Evolutionary conservation across 2,888 invertebrate genomes (phyloP), one percentile per base, ranked within the genome.

Genomic region (Creontiades dilutus): DNA sequence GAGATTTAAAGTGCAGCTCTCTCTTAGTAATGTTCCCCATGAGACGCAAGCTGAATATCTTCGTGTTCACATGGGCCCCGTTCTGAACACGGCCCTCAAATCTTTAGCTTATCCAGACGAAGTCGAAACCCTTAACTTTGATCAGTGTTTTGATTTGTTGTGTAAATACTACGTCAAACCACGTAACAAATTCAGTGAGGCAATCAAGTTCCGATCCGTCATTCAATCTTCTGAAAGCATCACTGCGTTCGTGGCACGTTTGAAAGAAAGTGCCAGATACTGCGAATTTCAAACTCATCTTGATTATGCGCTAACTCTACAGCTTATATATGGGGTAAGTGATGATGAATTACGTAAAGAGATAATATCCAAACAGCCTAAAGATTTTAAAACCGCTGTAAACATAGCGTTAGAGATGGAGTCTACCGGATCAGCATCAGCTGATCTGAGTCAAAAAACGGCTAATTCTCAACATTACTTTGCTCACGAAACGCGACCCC

Each of bases 111-210:
- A 86, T 27, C 61, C 86, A 7, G 4, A 12, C 16, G 28, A 86
- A 86, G 86, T 86, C 37, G 86, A 86, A 61, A n/a, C 13, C 0
- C 46, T 86, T 1, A 19, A 52, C 12, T 61, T 86, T 27, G 86
- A 48, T 9, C 12, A 48, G 27, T 52, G 52, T 47, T 13, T 37
- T n/a, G 13, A 81, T 16, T 14, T 81, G 81, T 47, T 81, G 81
- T 46, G 47, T 46, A 16, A 19, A 81, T 14, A 81, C 27, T 81
- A 3, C 81, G 37, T 81, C 1, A 28, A 28, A 19, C 14, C 81
- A 19, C 68, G 4, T 3, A 86, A 86, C 37, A 86, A 86, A n/a
- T 86, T 27, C 28, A 86, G 86, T 19, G 86, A 86, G 46, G 86
- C 86, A 23, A 61, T 86, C 68, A 61, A 28, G 16, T 86, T 61